Evolutionary conservation across 1,140 invertebrate species (phyloP).

Genomic region (Micrasema longulum): DNA sequence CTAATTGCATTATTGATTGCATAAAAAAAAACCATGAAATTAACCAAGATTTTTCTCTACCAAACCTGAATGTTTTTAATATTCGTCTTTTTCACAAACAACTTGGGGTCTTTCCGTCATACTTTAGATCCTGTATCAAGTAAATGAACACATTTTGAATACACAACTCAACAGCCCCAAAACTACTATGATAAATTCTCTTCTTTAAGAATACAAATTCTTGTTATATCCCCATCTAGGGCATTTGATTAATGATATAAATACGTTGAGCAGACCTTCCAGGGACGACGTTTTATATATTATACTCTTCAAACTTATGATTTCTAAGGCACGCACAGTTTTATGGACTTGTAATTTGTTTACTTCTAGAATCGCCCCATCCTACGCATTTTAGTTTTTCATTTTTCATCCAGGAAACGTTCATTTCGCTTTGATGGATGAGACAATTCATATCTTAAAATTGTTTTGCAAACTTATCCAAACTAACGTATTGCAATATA

Average conservation of each 20-base stretch:
- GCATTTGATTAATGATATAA: conserved; percentile 2
- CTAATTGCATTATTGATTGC: too few relatives aligned
- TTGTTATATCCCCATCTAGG: neutral
- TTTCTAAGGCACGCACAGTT: conserved; percentile 16
- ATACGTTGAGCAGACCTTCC: neutral
- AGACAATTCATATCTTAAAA: too few relatives aligned
- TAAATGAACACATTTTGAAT: conserved; percentile 8
- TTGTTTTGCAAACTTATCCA: too few relatives aligned
- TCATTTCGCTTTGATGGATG: too few relatives aligned
- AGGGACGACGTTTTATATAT: neutral
- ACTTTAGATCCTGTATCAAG: neutral
- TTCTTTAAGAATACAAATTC: neutral
- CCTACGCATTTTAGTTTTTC: neutral
- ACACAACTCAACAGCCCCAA: neutral
- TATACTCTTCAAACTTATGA: conserved; percentile 12
- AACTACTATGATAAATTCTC: conserved; percentile 1
- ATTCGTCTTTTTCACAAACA: too few relatives aligned
- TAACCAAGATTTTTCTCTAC: too few relatives aligned
- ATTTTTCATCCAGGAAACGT: neutral
- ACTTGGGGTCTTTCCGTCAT: too few relatives aligned
- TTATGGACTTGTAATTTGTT: conserved; percentile 14
- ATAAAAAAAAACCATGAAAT: too few relatives aligned
- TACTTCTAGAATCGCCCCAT: neutral
- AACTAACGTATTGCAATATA: too few relatives aligned
- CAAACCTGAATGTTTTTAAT: too few relatives aligned